Conservation (phyloP, 2,797 vertebrate species). For the Tokudaia tokunoshimensis region DNA sequence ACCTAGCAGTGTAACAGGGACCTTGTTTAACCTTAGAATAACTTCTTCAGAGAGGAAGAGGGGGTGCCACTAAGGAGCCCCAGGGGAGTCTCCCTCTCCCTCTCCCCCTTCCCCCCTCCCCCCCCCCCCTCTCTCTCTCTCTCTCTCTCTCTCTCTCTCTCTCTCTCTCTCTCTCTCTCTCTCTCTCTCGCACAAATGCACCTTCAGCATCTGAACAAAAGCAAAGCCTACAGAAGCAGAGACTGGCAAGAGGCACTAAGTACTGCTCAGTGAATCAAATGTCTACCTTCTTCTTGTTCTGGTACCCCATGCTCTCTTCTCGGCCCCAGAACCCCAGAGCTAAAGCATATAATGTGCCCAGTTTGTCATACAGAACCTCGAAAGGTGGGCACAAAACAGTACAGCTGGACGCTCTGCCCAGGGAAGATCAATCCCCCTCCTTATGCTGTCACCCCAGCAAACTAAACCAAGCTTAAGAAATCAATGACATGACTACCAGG, state of each 20-base stretch:
- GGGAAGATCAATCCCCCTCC: not conserved
- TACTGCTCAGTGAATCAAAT: not conserved
- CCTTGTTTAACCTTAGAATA: fast-evolving
- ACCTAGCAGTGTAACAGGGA: not conserved
- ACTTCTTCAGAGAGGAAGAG: not conserved
- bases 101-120: too few species aligned
- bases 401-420: not conserved
- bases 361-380: not conserved
- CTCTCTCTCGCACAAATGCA: too few species aligned
- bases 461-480: not conserved
- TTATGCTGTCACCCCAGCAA: not conserved
- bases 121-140: too few species aligned
- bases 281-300: not conserved
- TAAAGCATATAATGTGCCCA: not conserved
- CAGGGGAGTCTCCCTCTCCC: not conserved
- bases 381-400: not conserved
- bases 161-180: too few species aligned
- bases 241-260: not conserved
- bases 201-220: not conserved
- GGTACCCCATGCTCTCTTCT: not conserved
- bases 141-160: too few species aligned
- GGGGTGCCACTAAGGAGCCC: not conserved
- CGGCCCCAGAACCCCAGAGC: not conserved
- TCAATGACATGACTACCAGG: not conserved
- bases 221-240: not conserved